Percentiles rank a stretch among this genome's conserved stretches.
These are phyloP conservation scores for Myzus persicae DNA, from an alignment of 1,140 invertebrate genomes.

Conservation along the genomic window DNA sequence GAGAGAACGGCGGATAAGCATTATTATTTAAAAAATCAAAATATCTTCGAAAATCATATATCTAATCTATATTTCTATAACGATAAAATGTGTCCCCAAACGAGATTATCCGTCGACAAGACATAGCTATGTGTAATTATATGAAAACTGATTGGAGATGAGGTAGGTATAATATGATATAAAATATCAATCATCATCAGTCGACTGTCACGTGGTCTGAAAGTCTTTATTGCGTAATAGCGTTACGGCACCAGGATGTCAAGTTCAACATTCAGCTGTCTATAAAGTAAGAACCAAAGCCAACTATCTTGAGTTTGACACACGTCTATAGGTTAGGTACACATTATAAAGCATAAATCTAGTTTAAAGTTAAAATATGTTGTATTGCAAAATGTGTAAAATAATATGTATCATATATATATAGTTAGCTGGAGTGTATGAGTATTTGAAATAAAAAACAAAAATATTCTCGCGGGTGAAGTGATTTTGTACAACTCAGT, in stretches of 20 bases:
- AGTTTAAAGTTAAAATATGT: neutral
- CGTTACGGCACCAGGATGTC: neutral
- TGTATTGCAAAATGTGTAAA: neutral
- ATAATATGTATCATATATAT: too few relatives aligned
- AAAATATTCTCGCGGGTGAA: too few relatives aligned
- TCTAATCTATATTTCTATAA: neutral
- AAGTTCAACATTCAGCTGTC: neutral
- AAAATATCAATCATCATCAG: neutral
- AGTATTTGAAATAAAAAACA: too few relatives aligned
- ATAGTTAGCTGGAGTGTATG: too few relatives aligned
- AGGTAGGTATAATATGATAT: neutral
- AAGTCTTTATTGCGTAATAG: neutral
- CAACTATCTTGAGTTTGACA: neutral
- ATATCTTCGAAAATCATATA: neutral
- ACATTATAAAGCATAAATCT: neutral
- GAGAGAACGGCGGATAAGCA: neutral
- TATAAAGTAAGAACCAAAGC: neutral
- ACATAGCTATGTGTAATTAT: neutral
- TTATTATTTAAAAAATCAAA: neutral
- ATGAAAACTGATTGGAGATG: neutral
- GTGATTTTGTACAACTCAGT: too few relatives aligned
- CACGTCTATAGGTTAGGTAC: neutral
- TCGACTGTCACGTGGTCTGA: neutral
- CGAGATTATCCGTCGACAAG: neutral
- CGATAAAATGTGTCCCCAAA: neutral